Evolutionary conservation across 2,888 invertebrate species (phyloP), one percentile per base, ranked within the genome.

Genomic region (Eupithecia vulgata): DNA sequence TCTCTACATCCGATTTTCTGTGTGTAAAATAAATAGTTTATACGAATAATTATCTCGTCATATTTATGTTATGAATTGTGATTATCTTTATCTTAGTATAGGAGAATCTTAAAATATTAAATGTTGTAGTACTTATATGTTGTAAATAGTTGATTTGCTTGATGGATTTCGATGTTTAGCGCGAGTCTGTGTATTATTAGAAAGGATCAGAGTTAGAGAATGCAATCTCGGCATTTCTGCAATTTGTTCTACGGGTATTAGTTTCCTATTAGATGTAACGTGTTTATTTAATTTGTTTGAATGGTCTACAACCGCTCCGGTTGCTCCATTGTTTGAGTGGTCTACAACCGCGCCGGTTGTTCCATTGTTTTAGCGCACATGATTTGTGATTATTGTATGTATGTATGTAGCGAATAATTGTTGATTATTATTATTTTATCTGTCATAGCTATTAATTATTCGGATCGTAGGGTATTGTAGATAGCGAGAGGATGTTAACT

Each of bases 171-270:
- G 68, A 72, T 72, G 64, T 74, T 74, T 73, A 74, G 65, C 65
- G 74, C 77, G 79, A 62, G 71, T 57, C 42, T 30, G 76, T 79
- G 74, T 70, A 79, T 62, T 68, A 67, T 61, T 70, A 72, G 64
- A 62, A 62, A 40, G 35, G 67, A n/a, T n/a, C n/a, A n/a, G 67
- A 25, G 67, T 80, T 79, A 82, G 81, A 78, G 75, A 71, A 72
- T 72, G 78, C 74, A 78, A 80, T 79, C 81, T 82, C 78, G 83
- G 85, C 83, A 84, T 87, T 84, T 83, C 87, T 86, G 94, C 94
- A 94, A 94, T 94, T 91, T 90, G 89, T 91, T 92, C 87, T 95
- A 95, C 95, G 95, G 95, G 95, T 95, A 95, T 95, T 95, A 93
- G 94, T 95, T 94, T 94, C 94, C 94, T 94, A 94, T 84, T 94